These are phyloP conservation scores for Trachelus tabidus DNA, from an alignment of 2,888 invertebrate genomes.

Conservation along the genomic window DNA sequence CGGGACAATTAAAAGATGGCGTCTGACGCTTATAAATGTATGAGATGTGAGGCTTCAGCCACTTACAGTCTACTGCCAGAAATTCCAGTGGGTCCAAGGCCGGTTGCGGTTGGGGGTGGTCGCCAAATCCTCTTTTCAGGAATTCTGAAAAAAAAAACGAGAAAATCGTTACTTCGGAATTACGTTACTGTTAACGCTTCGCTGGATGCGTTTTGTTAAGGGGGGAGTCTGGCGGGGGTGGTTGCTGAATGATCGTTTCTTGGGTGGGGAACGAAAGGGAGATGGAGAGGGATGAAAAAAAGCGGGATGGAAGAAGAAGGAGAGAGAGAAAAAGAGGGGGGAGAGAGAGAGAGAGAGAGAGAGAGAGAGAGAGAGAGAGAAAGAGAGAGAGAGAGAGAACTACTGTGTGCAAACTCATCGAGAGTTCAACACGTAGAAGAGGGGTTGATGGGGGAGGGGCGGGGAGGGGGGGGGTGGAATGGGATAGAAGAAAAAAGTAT, in stretches of 20 bases:
- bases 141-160: not conserved
- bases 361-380: no score
- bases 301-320: not conserved
- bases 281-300: not conserved
- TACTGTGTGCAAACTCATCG: not conserved
- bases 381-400: not conserved
- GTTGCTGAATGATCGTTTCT: not conserved
- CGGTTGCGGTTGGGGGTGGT: not conserved
- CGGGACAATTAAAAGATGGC: not conserved
- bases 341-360: no score
- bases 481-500: constrained; percentile 1
- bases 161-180: not conserved
- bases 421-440: not conserved
- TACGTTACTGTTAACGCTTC: not conserved
- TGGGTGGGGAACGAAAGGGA: not conserved
- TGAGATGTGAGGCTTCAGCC: not conserved
- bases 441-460: no score
- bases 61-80: not conserved
- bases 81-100: not conserved
- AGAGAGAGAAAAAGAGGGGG: no score
- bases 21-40: not conserved
- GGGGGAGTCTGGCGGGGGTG: not conserved
- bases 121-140: not conserved
- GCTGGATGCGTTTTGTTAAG: not conserved
- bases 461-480: not conserved